Evolutionary conservation across 2,113 vertebrate genomes (phyloP), one percentile per base, ranked within the genome.

Genomic region (Erpornis zantholeuca): DNA sequence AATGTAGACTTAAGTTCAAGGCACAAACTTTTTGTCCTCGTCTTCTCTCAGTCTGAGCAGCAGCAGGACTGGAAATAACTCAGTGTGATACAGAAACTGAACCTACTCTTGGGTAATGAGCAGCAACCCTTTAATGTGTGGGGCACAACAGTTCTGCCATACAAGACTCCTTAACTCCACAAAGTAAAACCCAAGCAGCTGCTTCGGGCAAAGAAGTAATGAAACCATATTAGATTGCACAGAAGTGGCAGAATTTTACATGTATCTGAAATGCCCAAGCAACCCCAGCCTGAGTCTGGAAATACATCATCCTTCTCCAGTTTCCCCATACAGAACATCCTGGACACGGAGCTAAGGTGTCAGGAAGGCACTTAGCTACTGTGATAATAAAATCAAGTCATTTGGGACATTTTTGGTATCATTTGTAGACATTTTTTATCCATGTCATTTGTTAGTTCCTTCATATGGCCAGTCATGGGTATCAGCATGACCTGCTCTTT

Each of bases 401-500:
- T 68, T n/a, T 50, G 15, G 49, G 19, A n/a, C 12, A 13, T 80
- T 29, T 59, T 85, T 33, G 24, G 1, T 76, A 20, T 65, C 3
- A 7, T 40, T 82, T 88, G 60, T 31, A 29, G 31, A 11, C 16
- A 12, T 85, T 35, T 60, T 88, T 23, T 15, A 18, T 54, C 36
- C 33, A 3, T 16, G 2, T 49, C 5, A 18, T 40, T 45, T 87
- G 45, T 68, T 63, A 52, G 47, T 84, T 82, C 82, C 44, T 68
- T 75, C 11, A 1, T 40, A 2, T 68, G 45, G 6, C 15, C 11
- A 6, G 27, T 42, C 40, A 28, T 19, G 68, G 72, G 27, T 49
- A n/a, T 38, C 20, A 36, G 3, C 0, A 0, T 54, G 35, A 33
- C 23, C 24, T 73, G 6, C 7, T 68, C 75, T 69, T 52, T 3